Base-by-base conservation (phyloP, 2,797 vertebrate species). In the Malacoraja senta region DNA sequence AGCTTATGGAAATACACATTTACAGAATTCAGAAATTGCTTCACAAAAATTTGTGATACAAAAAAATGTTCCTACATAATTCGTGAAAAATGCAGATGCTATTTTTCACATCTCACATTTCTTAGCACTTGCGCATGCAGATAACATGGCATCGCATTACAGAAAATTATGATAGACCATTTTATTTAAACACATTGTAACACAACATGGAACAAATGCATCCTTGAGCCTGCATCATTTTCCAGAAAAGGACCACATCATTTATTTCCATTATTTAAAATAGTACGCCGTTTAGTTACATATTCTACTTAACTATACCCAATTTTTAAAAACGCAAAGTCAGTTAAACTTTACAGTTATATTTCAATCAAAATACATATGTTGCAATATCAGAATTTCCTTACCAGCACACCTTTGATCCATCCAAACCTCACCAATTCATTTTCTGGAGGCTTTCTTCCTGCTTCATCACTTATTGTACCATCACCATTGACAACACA, bases 391-490 rank as follows among this genome's bases (percentile, higher is more conserved):
- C 38, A 44, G 19, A 12, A 92, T 76, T 94, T 94, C 95, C 98
- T 98, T 95, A 99, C 99, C 98, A 99, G 97, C 94, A 99, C 98
- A 76, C 99, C 99, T 95, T 98, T 98, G 95, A 99, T 97, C 99
- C 99, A 99, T 95, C 99, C 99, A 0, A 99, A 99, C 96, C 98
- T 99, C 93, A 98, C 96, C 35, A 95, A 76, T 24, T 94, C 96
- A 3, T 86, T 94, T 12, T 97, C 96, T 15, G 94, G 94, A 80
- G 96, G 96, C 29, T 97, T 97, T 84, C 86, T 29, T 58, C 81
- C 96, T 71, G 96, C 96, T 94, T 97, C 96, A 94, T 98, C 95
- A 17, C 98, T 96, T 8, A 96, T 35, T 0, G 95, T 95, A 93
- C 96, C 97, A 0, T 97, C 96, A 19, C 97, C 97, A 26, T 96